A percentile compares a stretch with the other conserved stretches of the same genome.
phyloP scores from a whole-genome alignment of 2,113 vertebrate genomes.

The Megalops atlanticus region DNA sequence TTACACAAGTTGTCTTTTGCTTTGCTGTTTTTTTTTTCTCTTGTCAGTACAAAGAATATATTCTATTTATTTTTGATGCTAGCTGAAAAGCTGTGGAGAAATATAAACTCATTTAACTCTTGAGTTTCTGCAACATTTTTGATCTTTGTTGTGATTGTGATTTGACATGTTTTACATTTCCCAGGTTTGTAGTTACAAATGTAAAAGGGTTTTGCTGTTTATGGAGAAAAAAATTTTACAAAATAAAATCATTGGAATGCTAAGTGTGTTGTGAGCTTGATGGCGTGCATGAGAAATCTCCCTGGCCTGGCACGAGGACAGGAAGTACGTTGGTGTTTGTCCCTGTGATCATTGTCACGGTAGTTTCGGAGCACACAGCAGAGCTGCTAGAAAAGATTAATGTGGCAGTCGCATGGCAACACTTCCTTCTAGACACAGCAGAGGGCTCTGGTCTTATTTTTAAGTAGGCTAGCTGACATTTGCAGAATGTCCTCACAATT shows the following conservation, averaged over 20 bases:
- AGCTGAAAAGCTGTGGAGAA: slow-evolving; percentile 61
- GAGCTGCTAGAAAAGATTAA: neutral
- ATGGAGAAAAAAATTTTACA: slow-evolving; percentile 80
- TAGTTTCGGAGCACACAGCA: neutral
- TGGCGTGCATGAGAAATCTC: neutral
- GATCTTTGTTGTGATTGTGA: slow-evolving; percentile 81
- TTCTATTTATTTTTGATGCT: slow-evolving; percentile 69
- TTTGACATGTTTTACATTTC: slow-evolving; percentile 86
- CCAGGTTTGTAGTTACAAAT: slow-evolving; percentile 91
- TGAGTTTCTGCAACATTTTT: slow-evolving; percentile 64
- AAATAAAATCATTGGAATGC: slow-evolving; percentile 97
- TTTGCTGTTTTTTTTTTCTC: slow-evolving; percentile 42
- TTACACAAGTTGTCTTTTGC: slow-evolving; percentile 40
- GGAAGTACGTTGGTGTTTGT: neutral
- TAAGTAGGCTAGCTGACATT: neutral
- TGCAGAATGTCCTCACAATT: neutral
- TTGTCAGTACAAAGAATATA: slow-evolving; percentile 60
- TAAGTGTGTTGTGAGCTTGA: slow-evolving; percentile 9
- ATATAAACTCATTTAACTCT: slow-evolving; percentile 48
- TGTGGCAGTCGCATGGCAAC: neutral
- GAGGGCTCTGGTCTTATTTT: neutral
- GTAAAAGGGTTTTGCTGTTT: slow-evolving; percentile 90
- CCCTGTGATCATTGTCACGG: no score
- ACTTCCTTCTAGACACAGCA: neutral
- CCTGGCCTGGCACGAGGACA: neutral